Evolutionary conservation across 2,888 invertebrate genomes (phyloP).

Genomic region (Perithous albicinctus): DNA sequence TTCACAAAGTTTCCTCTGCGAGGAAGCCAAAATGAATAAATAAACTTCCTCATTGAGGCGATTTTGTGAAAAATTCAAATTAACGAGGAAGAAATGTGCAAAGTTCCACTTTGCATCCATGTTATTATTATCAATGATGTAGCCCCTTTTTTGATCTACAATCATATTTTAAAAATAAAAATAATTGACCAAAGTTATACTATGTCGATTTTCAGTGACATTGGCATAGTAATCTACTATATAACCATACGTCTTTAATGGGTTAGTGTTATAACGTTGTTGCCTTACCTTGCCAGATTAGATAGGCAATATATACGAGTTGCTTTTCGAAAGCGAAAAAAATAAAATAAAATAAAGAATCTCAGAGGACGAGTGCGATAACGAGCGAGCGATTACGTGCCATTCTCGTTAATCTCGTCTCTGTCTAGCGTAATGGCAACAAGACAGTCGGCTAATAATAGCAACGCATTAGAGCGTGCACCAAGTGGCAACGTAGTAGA

Average conservation of each 20-base stretch:
- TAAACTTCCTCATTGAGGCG: too few species aligned
- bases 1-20: too few species aligned
- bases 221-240: not conserved
- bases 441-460: slow-evolving; percentile 51
- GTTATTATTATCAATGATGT: too few species aligned
- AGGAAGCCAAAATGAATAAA: too few species aligned
- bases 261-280: slow-evolving; percentile 51
- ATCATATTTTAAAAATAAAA: not conserved
- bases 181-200: not conserved
- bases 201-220: not conserved
- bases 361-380: slow-evolving; percentile 53
- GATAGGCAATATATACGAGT: slow-evolving; percentile 55
- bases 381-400: slow-evolving; percentile 57
- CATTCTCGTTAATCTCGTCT: slow-evolving; percentile 50
- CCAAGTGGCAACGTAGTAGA: not conserved
- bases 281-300: slow-evolving; percentile 53
- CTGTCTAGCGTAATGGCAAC: slow-evolving; percentile 43
- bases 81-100: too few species aligned
- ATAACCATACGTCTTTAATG: not conserved
- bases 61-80: too few species aligned
- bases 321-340: slow-evolving; percentile 1
- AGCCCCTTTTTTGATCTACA: too few species aligned
- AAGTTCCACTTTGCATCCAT: too few species aligned
- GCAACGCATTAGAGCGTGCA: slow-evolving; percentile 32
- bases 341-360: slow-evolving; percentile 24